These are phyloP conservation scores for Poeciliopsis turneri DNA, from an alignment of 2,797 vertebrate species.

Conservation along the genomic window DNA sequence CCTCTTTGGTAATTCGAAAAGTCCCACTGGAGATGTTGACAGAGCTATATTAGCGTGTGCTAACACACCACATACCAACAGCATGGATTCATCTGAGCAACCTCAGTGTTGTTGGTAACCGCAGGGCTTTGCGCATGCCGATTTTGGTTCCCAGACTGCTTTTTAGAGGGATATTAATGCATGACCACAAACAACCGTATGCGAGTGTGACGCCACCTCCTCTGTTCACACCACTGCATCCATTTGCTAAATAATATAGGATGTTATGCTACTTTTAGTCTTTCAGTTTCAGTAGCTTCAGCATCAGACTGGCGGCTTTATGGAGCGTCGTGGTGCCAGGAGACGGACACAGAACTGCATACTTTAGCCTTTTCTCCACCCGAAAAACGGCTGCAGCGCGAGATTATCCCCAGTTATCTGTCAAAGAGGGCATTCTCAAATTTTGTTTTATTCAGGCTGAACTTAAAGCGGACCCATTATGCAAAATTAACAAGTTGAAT, in stretches of 20 bases:
- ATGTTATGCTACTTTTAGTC: neutral
- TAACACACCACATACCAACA: conserved; percentile 1
- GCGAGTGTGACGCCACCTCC: neutral
- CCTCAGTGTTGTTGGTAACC: neutral
- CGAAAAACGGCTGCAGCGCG: neutral
- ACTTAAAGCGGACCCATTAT: neutral
- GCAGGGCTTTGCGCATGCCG: neutral
- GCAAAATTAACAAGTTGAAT: too few species aligned
- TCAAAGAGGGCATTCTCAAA: neutral
- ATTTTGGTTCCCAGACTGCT: neutral
- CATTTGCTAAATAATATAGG: neutral
- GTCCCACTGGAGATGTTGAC: conserved; percentile 4
- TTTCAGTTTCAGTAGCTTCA: neutral
- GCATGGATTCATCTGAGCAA: conserved; percentile 1
- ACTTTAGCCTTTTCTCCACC: neutral
- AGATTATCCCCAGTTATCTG: neutral
- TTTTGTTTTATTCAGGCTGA: neutral
- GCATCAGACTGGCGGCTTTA: neutral
- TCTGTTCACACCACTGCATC: neutral
- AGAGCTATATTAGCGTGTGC: conserved; percentile 10
- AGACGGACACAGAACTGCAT: neutral
- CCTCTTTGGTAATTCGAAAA: neutral
- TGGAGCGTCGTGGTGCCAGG: neutral
- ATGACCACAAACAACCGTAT: neutral
- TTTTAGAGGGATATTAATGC: conserved; percentile 1